Conservation (phyloP, 2,113 vertebrate genomes). For the Sylvietta virens region DNA sequence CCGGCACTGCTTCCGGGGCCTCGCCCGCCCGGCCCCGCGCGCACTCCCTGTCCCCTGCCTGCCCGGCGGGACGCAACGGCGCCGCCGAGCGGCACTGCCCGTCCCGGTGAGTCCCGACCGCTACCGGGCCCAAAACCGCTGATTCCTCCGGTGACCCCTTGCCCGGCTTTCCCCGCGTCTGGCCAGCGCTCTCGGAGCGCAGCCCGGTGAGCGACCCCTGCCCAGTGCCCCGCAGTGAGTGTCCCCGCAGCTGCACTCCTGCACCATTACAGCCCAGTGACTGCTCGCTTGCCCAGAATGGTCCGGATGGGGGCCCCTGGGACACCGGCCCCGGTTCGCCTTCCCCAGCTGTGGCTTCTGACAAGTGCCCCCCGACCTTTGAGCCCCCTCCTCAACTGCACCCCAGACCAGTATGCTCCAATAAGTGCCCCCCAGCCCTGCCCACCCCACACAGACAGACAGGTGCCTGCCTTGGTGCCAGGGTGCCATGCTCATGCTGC, state of each 20-base stretch:
- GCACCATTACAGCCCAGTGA: background rate
- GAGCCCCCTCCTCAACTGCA: slow-evolving; percentile 39
- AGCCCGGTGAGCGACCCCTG: background rate
- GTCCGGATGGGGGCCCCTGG: background rate
- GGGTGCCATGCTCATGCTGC: background rate
- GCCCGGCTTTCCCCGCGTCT: background rate
- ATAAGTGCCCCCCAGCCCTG: slow-evolving; percentile 75
- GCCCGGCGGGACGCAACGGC: slow-evolving; percentile 8
- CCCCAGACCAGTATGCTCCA: background rate
- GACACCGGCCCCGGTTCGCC: background rate
- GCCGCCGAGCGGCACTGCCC: background rate
- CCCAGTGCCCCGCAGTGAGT: background rate
- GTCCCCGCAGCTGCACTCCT: background rate
- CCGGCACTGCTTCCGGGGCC: background rate
- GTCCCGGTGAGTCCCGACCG: slow-evolving; percentile 11
- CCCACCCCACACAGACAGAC: background rate
- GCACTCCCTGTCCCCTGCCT: background rate
- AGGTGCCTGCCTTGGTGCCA: background rate
- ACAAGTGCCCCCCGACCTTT: background rate
- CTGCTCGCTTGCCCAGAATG: background rate
- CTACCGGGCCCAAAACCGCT: background rate
- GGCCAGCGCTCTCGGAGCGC: background rate
- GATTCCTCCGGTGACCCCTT: background rate
- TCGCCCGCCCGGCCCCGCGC: background rate
- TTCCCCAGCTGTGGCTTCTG: slow-evolving; percentile 44